Evolutionary conservation across 1,140 invertebrate species (phyloP).

Genomic region (Ctenoplectra terminalis): DNA sequence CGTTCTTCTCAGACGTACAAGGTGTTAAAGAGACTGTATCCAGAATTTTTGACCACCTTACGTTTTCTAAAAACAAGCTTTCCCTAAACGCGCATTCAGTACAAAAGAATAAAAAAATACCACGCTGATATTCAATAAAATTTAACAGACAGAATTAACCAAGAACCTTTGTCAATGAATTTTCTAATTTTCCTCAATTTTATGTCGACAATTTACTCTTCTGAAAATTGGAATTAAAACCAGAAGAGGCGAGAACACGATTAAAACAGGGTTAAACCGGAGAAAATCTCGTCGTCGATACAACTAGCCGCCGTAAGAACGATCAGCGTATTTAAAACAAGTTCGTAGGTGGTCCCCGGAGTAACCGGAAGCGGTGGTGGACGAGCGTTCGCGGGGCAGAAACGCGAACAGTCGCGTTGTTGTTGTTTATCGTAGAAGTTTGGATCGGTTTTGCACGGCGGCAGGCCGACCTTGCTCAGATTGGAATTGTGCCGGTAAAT

Average conservation of each 20-base stretch:
- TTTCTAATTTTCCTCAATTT: too few relatives aligned
- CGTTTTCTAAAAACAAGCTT: too few relatives aligned
- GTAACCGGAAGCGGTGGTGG: not conserved
- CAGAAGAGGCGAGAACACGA: too few relatives aligned
- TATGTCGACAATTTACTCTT: too few relatives aligned
- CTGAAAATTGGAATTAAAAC: not conserved
- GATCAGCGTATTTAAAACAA: not conserved
- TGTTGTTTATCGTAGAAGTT: constrained; percentile 70
- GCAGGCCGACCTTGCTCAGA: constrained; percentile 58
- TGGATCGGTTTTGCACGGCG: constrained; percentile 57
- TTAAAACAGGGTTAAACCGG: not conserved
- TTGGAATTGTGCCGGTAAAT: constrained; percentile 69
- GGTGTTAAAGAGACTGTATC: not conserved
- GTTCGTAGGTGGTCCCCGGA: not conserved
- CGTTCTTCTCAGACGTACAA: not conserved
- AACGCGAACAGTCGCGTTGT: constrained; percentile 49
- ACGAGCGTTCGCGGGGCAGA: not conserved
- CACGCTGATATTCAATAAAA: too few relatives aligned
- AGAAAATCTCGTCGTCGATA: too few relatives aligned
- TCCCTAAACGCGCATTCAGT: too few relatives aligned
- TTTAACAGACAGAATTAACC: too few relatives aligned
- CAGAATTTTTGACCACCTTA: not conserved
- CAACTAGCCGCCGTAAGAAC: not conserved
- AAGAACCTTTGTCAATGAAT: too few relatives aligned
- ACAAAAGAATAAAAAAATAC: too few relatives aligned